phyloP scores from a whole-genome alignment of 2,888 invertebrate genomes.

The Tenthredo distinguenda region DNA sequence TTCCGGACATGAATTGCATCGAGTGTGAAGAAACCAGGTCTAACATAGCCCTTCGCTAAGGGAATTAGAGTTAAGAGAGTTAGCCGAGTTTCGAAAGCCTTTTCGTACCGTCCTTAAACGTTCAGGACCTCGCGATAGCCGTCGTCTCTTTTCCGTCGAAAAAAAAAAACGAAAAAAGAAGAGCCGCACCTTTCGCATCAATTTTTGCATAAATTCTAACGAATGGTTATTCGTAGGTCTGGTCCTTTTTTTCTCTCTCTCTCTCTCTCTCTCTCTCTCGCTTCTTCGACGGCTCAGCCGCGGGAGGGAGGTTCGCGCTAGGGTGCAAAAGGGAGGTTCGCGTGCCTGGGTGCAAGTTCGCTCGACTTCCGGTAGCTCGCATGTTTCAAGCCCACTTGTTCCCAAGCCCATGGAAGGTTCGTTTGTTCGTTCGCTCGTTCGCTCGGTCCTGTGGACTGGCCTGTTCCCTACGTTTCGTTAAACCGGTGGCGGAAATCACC shows the following conservation, averaged over 20 bases:
- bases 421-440: background rate
- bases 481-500: constrained; percentile 43
- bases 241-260: background rate
- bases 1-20: background rate
- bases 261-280: background rate
- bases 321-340: constrained; percentile 55
- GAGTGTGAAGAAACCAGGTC: background rate
- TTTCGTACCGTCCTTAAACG: background rate
- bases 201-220: background rate
- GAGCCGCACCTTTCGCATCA: background rate
- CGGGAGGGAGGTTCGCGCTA: background rate
- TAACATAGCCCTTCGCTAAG: constrained; percentile 3
- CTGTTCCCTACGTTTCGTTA: constrained; percentile 10
- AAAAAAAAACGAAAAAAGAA: background rate
- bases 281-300: background rate
- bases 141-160: background rate
- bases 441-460: background rate
- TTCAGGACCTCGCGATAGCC: background rate
- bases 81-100: constrained; percentile 11
- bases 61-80: constrained; percentile 12
- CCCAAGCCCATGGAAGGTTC: constrained; percentile 40
- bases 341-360: constrained; percentile 69
- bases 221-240: background rate
- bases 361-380: constrained; percentile 72
- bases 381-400: constrained; percentile 73